Evolutionary conservation across 1,140 invertebrate genomes (phyloP).

Genomic region (Notospermus geniculatus): DNA sequence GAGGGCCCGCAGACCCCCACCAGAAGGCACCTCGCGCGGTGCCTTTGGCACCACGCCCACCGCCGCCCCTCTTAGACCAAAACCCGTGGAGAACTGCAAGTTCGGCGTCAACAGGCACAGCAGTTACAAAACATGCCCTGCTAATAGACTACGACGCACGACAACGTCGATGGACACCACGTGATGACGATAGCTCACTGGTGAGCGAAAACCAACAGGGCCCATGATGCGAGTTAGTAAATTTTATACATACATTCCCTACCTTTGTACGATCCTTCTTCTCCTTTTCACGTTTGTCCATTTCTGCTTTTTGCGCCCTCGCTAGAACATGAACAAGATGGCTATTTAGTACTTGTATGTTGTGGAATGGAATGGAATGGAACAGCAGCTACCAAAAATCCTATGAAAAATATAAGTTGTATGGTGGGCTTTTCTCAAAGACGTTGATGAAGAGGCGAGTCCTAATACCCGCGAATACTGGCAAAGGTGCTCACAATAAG

Average conservation of each 20-base stretch:
- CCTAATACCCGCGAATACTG: background rate
- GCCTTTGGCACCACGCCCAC: too few relatives aligned
- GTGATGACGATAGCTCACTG: too few relatives aligned
- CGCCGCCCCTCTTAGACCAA: background rate
- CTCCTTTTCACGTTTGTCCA: slow-evolving; percentile 89
- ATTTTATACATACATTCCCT: slow-evolving; percentile 15
- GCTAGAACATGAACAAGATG: slow-evolving; percentile 55
- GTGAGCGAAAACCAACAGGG: too few relatives aligned
- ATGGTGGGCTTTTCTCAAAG: background rate
- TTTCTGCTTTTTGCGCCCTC: slow-evolving; percentile 84
- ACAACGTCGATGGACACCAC: too few relatives aligned
- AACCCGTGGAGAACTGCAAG: slow-evolving; percentile 7
- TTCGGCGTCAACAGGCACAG: background rate
- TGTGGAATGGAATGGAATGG: background rate
- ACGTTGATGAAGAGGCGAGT: background rate
- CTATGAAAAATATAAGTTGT: background rate
- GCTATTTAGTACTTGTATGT: slow-evolving; percentile 2
- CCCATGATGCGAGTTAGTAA: too few relatives aligned
- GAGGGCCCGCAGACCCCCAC: too few relatives aligned
- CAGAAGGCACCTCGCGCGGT: too few relatives aligned
- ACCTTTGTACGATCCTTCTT: slow-evolving; percentile 84
- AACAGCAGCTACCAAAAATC: too few relatives aligned
- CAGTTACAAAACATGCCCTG: too few relatives aligned
- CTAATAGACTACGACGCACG: background rate
- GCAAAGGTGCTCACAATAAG: background rate